Evolutionary conservation across 2,888 invertebrate species (phyloP).

Genomic region (Pocota personata): DNA sequence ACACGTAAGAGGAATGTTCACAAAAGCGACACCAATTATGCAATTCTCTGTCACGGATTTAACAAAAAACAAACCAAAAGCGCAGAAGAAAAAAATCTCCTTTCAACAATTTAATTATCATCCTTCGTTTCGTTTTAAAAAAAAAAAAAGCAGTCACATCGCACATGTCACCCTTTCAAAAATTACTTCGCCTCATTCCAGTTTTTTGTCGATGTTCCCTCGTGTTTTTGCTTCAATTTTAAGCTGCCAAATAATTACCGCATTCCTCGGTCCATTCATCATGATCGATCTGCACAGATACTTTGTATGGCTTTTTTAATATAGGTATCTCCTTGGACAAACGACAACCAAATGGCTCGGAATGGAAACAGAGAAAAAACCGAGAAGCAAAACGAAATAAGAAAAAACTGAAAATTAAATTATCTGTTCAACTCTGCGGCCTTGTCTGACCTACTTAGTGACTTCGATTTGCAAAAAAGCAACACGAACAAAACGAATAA

Average conservation of each 20-base stretch:
- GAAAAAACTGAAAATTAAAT: constrained; percentile 72
- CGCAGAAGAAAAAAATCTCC: constrained; percentile 17
- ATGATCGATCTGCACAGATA: constrained; percentile 58
- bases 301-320: neutral
- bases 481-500: neutral
- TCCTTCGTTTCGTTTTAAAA: constrained; percentile 53
- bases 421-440: constrained; percentile 76
- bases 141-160: constrained; percentile 31
- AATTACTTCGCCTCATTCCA: constrained; percentile 24
- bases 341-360: constrained; percentile 28
- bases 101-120: constrained; percentile 71
- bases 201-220: neutral
- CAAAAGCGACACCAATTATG: constrained; percentile 38
- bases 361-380: neutral
- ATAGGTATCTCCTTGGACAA: neutral
- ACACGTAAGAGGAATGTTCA: neutral
- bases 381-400: constrained; percentile 1
- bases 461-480: constrained; percentile 74
- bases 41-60: constrained; percentile 16
- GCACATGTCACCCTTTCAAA: constrained; percentile 60
- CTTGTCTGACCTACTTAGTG: constrained; percentile 81
- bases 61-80: neutral
- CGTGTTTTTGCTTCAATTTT: constrained; percentile 35
- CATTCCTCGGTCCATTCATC: constrained; percentile 66
- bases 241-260: constrained; percentile 68